These are phyloP conservation scores for Calameuta pallipes DNA, from an alignment of 2,888 invertebrate genomes.

Conservation along the genomic window DNA sequence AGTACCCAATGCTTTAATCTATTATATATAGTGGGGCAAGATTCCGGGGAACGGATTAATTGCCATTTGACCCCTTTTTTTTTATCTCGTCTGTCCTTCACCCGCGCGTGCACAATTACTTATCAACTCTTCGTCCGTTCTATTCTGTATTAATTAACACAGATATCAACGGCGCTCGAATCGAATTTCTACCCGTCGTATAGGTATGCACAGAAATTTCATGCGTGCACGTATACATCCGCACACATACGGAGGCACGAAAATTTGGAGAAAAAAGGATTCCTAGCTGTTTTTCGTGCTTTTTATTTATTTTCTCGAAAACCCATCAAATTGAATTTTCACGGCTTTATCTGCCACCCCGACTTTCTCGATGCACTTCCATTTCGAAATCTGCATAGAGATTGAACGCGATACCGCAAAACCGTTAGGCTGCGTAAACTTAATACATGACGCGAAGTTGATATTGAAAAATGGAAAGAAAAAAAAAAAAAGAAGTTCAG, in stretches of 20 bases:
- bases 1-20: too few species aligned
- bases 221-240: constrained; percentile 4
- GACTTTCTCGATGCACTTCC: constrained; percentile 7
- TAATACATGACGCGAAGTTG: constrained; percentile 32
- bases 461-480: neutral
- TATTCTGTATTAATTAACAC: constrained; percentile 42
- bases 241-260: constrained; percentile 6
- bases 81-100: too few species aligned
- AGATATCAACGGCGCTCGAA: neutral
- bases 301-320: too few species aligned
- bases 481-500: neutral
- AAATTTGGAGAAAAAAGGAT: constrained; percentile 6
- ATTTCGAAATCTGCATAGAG: constrained; percentile 50
- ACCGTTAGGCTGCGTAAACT: constrained; percentile 36
- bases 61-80: too few species aligned
- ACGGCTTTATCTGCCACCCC: neutral
- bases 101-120: too few species aligned
- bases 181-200: too few species aligned
- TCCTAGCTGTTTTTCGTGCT: too few species aligned
- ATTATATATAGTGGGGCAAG: too few species aligned
- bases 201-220: too few species aligned
- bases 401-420: constrained; percentile 36
- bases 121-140: too few species aligned
- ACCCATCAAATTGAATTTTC: neutral
- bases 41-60: too few species aligned